Percentiles rank a stretch among this genome's conserved stretches.
These are phyloP conservation scores for Otolemur crassicaudatus DNA, from an alignment of 2,797 vertebrate species.

Conservation along the genomic window DNA sequence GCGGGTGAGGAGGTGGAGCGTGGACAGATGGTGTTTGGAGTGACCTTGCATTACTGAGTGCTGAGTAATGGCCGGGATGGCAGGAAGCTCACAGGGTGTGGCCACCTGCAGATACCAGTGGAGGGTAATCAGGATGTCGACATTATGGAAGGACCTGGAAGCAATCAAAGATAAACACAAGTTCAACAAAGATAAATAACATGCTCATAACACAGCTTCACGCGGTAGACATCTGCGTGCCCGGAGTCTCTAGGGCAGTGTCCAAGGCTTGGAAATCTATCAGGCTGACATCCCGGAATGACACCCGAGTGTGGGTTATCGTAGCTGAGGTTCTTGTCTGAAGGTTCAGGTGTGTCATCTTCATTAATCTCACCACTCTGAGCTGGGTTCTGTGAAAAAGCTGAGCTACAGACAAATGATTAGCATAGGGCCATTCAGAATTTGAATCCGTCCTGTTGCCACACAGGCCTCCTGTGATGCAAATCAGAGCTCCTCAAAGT, in stretches of 20 bases:
- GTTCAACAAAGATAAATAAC: not conserved
- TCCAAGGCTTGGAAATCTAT: not conserved
- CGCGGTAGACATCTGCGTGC: not conserved
- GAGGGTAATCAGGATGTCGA: constrained; percentile 53
- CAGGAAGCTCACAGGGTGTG: constrained; percentile 65
- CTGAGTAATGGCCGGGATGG: constrained; percentile 59
- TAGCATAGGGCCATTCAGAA: rapidly evolving
- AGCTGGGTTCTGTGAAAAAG: not conserved
- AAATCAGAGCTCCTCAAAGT: rapidly evolving
- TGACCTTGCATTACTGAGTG: constrained; percentile 79
- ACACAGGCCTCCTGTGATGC: rapidly evolving
- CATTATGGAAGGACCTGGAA: constrained; percentile 25
- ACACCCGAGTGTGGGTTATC: rapidly evolving
- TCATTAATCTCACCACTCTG: not conserved
- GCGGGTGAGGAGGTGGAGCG: not conserved
- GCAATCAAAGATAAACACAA: not conserved
- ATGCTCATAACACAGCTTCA: rapidly evolving
- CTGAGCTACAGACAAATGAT: rapidly evolving
- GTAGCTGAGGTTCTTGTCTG: not conserved
- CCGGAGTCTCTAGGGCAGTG: rapidly evolving
- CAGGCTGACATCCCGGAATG: rapidly evolving
- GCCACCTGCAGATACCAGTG: not conserved
- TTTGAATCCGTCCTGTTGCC: not conserved
- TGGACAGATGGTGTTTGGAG: constrained; percentile 83
- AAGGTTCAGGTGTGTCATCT: no score